These are phyloP conservation scores for Metopolophium dirhodum DNA, from an alignment of 1,140 invertebrate species.

Conservation along the genomic window DNA sequence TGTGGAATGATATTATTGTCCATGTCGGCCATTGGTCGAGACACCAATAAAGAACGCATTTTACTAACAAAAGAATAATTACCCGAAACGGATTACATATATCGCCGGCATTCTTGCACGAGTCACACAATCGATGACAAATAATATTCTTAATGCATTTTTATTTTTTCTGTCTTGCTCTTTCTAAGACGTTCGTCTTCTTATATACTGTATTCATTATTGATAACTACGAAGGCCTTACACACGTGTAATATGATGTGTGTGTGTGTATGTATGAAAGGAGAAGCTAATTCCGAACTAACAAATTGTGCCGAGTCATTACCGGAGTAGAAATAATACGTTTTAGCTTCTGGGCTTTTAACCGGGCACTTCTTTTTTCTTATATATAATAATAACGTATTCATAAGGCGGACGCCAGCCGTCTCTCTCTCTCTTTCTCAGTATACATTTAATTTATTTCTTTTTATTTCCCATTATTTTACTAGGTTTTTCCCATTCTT, in stretches of 20 bases:
- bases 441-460: constrained; percentile 34
- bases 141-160: constrained; percentile 56
- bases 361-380: constrained; percentile 43
- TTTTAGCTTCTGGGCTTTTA: constrained; percentile 57
- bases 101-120: constrained; percentile 56
- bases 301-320: constrained; percentile 55
- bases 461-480: constrained; percentile 42
- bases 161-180: constrained; percentile 32
- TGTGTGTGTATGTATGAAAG: constrained; percentile 22
- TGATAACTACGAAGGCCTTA: constrained; percentile 55
- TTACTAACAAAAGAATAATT: constrained; percentile 57
- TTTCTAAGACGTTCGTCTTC: constrained; percentile 43
- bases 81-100: constrained; percentile 56
- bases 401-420: not conserved
- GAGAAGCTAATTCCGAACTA: constrained; percentile 56
- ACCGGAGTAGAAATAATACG: constrained; percentile 56
- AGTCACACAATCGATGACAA: constrained; percentile 57
- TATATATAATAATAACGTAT: constrained; percentile 50
- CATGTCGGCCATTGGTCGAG: constrained; percentile 49
- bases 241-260: not conserved
- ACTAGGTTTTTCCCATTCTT: constrained; percentile 35
- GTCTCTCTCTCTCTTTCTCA: not conserved
- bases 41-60: constrained; percentile 50
- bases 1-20: constrained; percentile 43
- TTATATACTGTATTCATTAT: constrained; percentile 52